phyloP scores from a whole-genome alignment of 2,888 invertebrate species.

The Atrina japonica region DNA sequence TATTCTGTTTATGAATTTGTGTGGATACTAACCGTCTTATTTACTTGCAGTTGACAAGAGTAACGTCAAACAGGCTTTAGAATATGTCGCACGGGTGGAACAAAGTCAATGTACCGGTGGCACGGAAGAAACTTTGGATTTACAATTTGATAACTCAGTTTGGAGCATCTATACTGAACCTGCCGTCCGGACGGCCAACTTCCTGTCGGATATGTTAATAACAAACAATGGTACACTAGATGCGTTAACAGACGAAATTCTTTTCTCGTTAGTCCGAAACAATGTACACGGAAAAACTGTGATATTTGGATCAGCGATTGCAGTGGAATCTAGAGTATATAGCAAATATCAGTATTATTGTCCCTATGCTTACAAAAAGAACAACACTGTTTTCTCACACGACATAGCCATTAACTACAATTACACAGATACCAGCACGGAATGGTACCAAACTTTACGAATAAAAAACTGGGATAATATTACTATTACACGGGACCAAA shows the following conservation, averaged over 20 bases:
- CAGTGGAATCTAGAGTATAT: slow-evolving; percentile 64
- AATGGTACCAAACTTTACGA: slow-evolving; percentile 71
- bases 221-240: slow-evolving; percentile 51
- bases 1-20: too few relatives aligned
- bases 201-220: slow-evolving; percentile 63
- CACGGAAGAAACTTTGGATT: slow-evolving; percentile 67
- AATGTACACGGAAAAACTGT: slow-evolving; percentile 71
- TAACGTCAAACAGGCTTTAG: slow-evolving; percentile 62
- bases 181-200: slow-evolving; percentile 74
- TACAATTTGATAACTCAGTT: slow-evolving; percentile 67
- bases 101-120: slow-evolving; percentile 63
- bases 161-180: slow-evolving; percentile 71
- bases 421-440: slow-evolving; percentile 66
- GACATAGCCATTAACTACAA: slow-evolving; percentile 73
- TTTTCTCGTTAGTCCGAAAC: slow-evolving; percentile 71
- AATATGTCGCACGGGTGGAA: slow-evolving; percentile 69
- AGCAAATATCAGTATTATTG: slow-evolving; percentile 61
- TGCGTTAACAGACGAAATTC: slow-evolving; percentile 54
- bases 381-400: slow-evolving; percentile 62
- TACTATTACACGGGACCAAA: slow-evolving; percentile 55
- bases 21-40: too few relatives aligned
- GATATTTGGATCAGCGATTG: slow-evolving; percentile 75
- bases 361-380: slow-evolving; percentile 73
- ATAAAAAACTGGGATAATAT: slow-evolving; percentile 56
- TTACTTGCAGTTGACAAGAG: slow-evolving; percentile 3